Evolutionary conservation across 2,797 vertebrate species (phyloP).

Genomic region (Betta splendens): DNA sequence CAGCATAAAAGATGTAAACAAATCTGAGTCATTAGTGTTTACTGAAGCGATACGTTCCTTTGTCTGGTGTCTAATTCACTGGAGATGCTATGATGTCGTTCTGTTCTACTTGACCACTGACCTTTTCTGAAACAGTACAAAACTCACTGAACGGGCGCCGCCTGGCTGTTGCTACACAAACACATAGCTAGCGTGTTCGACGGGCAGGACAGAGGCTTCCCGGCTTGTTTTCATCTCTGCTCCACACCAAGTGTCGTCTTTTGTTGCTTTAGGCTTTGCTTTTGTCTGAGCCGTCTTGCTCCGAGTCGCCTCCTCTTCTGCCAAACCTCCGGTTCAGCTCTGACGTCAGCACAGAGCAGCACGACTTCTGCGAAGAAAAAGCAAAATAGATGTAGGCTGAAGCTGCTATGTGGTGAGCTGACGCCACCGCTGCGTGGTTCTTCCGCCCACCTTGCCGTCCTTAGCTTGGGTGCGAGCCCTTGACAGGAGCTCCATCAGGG

Average conservation of each 20-base stretch:
- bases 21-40: conserved; percentile 11
- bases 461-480: conserved; percentile 82
- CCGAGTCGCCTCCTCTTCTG: conserved; percentile 48
- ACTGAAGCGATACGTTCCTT: not conserved
- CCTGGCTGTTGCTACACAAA: conserved; percentile 2
- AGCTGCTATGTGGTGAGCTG: not conserved
- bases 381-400: not conserved
- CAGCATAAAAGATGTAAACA: not conserved
- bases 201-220: not conserved
- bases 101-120: not conserved
- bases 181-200: not conserved
- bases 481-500: conserved; percentile 83
- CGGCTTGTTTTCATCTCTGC: not conserved
- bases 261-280: conserved; percentile 78
- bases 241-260: not conserved
- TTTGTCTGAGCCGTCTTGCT: conserved; percentile 79
- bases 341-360: conserved; percentile 84
- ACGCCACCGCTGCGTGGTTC: rapidly evolving
- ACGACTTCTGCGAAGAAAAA: conserved; percentile 83
- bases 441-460: conserved; percentile 77
- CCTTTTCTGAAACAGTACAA: conserved; percentile 5
- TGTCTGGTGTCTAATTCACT: not conserved
- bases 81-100: not conserved
- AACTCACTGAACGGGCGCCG: conserved; percentile 1
- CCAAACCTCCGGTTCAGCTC: conserved; percentile 85